Evolutionary conservation across 2,113 vertebrate genomes (phyloP).

Genomic region (Maccullochella peelii): DNA sequence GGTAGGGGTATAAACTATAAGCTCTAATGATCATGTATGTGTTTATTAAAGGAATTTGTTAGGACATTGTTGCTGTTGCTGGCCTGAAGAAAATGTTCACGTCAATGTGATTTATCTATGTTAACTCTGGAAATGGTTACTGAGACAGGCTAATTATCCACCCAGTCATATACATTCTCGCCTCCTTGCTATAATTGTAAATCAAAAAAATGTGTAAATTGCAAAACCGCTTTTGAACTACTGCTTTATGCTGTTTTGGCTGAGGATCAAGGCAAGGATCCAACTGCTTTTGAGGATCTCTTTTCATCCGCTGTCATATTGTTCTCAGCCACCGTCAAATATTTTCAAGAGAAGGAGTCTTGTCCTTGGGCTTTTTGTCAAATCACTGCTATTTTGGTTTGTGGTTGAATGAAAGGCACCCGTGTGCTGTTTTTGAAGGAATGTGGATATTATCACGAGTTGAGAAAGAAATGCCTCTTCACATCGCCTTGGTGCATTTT

Average conservation of each 20-base stretch:
- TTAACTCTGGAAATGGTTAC: too few relatives aligned
- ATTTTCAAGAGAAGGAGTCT: background rate
- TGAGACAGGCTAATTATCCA: too few relatives aligned
- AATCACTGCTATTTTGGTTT: background rate
- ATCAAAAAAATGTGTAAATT: background rate
- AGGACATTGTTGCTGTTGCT: background rate
- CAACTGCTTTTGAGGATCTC: conserved; percentile 1
- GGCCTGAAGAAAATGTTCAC: too few relatives aligned
- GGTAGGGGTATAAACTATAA: background rate
- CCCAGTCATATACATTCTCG: too few relatives aligned
- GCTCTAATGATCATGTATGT: background rate
- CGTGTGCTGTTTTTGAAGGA: background rate
- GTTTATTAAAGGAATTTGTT: background rate
- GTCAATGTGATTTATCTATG: too few relatives aligned
- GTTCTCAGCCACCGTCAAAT: conserved; percentile 1
- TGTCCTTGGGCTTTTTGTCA: background rate
- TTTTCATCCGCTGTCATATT: conserved; percentile 9
- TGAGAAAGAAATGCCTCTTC: background rate
- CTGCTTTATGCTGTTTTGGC: background rate
- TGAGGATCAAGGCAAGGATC: background rate
- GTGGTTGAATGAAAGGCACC: background rate
- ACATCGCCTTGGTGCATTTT: background rate
- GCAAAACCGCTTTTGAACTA: background rate
- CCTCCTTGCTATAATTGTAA: too few relatives aligned
- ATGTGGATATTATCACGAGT: background rate